A percentile compares a stretch with the other conserved stretches of the same genome.
phyloP scores from a whole-genome alignment of 2,888 invertebrate genomes.

The Crepidodera aurea region DNA sequence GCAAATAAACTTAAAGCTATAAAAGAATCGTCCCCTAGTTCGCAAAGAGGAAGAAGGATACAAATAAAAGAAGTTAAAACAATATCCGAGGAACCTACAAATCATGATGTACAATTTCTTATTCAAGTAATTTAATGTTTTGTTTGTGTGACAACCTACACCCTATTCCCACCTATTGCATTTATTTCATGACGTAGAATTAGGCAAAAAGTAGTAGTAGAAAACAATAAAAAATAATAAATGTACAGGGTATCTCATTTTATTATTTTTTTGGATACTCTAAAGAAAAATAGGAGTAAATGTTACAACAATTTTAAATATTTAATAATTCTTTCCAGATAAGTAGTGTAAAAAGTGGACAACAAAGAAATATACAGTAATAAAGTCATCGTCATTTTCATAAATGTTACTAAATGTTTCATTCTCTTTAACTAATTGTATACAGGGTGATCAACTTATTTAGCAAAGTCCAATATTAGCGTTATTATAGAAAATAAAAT shows the following conservation, averaged over 20 bases:
- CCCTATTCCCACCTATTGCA: slow-evolving; percentile 28
- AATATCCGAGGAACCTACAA: slow-evolving; percentile 59
- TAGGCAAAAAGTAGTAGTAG: slow-evolving; percentile 23
- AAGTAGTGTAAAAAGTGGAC: not conserved
- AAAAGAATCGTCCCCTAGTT: slow-evolving; percentile 52
- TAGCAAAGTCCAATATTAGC: too few relatives aligned
- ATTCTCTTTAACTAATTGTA: slow-evolving; percentile 2
- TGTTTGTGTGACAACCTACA: slow-evolving; percentile 44
- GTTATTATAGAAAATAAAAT: too few relatives aligned
- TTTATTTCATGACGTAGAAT: slow-evolving; percentile 27
- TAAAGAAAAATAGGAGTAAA: not conserved
- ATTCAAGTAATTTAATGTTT: slow-evolving; percentile 64
- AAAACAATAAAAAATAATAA: slow-evolving; percentile 13
- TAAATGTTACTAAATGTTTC: slow-evolving; percentile 4
- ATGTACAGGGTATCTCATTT: slow-evolving; percentile 21
- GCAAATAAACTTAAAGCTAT: slow-evolving; percentile 71
- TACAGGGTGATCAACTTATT: too few relatives aligned
- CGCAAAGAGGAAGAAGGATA: slow-evolving; percentile 49
- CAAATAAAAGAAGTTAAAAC: slow-evolving; percentile 60
- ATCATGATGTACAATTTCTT: slow-evolving; percentile 70
- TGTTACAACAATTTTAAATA: not conserved
- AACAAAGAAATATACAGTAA: slow-evolving; percentile 3
- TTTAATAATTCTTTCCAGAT: not conserved
- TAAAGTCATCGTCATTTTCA: slow-evolving; percentile 3
- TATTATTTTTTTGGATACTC: not conserved